phyloP scores from a whole-genome alignment of 37 sponge, comb jelly and placozoan genomes.

The Beroe forskalii region DNA sequence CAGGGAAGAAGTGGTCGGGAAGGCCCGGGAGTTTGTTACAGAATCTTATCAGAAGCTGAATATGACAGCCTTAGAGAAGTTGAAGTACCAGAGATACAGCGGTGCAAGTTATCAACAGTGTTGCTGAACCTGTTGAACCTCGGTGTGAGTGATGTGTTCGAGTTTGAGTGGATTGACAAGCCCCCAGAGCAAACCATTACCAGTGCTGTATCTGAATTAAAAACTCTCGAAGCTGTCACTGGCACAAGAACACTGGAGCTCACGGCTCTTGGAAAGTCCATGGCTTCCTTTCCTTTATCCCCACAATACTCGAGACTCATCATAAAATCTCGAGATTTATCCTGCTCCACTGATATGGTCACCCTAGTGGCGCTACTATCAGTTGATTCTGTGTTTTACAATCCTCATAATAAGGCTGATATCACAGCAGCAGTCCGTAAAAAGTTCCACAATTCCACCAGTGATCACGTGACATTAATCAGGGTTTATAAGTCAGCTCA shows the following conservation, averaged over 20 bases:
- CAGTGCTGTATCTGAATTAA: conserved; percentile 80
- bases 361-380: conserved; percentile 83
- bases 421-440: conserved; percentile 66
- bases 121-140: conserved; percentile 83
- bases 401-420: conserved; percentile 73
- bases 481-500: conserved; percentile 73
- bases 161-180: conserved; percentile 88
- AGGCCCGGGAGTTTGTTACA: conserved; percentile 80
- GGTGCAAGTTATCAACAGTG: conserved; percentile 82
- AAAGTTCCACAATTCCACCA: conserved; percentile 78
- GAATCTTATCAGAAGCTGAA: conserved; percentile 85
- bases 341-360: conserved; percentile 78
- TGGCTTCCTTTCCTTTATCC: conserved; percentile 84
- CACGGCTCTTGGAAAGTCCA: conserved; percentile 75
- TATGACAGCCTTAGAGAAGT: conserved; percentile 71
- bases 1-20: conserved; percentile 91
- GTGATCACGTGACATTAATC: conserved; percentile 88
- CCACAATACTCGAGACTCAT: conserved; percentile 77
- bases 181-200: conserved; percentile 76
- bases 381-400: conserved; percentile 84
- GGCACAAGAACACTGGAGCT: conserved; percentile 67
- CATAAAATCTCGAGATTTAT: conserved; percentile 66
- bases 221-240: conserved; percentile 76
- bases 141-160: conserved; percentile 76
- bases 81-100: conserved; percentile 86